A percentile compares a stretch with the other conserved stretches of the same genome.
These are phyloP conservation scores for Trachymyrmex cornetzi DNA, from an alignment of 1,140 invertebrate genomes.

Conservation along the genomic window DNA sequence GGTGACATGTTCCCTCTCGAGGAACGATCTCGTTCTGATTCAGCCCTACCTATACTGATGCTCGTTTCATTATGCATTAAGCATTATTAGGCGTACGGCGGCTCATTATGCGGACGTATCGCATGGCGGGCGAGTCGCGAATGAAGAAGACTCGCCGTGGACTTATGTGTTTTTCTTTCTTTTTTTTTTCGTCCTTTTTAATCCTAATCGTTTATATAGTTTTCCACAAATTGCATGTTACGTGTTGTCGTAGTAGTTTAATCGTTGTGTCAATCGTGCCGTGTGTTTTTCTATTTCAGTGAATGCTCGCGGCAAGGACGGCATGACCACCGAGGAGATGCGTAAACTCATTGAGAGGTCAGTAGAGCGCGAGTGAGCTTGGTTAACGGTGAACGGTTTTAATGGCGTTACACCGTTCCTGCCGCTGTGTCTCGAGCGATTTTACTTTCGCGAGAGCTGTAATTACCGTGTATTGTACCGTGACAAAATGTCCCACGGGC, in stretches of 20 bases:
- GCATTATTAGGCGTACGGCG: slow-evolving; percentile 65
- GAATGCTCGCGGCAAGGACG: slow-evolving; percentile 92
- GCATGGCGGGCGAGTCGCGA: slow-evolving; percentile 75
- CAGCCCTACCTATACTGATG: slow-evolving; percentile 36
- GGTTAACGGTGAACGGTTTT: slow-evolving; percentile 70
- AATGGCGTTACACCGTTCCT: slow-evolving; percentile 68
- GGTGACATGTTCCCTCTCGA: not conserved
- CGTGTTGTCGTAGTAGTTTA: slow-evolving; percentile 84
- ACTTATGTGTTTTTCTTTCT: slow-evolving; percentile 67
- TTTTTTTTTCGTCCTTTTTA: slow-evolving; percentile 50
- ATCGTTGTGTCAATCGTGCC: slow-evolving; percentile 85
- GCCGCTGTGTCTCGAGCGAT: slow-evolving; percentile 75
- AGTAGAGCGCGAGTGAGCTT: slow-evolving; percentile 86
- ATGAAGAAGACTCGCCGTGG: slow-evolving; percentile 71
- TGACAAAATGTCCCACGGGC: not conserved
- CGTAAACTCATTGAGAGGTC: slow-evolving; percentile 98
- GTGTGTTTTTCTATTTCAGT: slow-evolving; percentile 90
- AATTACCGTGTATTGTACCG: slow-evolving; percentile 24
- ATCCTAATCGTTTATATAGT: slow-evolving; percentile 70
- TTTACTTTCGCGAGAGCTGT: slow-evolving; percentile 58
- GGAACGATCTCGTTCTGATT: slow-evolving; percentile 28
- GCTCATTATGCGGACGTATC: slow-evolving; percentile 67
- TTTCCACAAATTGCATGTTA: slow-evolving; percentile 78
- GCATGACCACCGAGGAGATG: slow-evolving; percentile 97
- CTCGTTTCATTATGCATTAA: slow-evolving; percentile 69